These are phyloP conservation scores for Pollenia labialis DNA, from an alignment of 2,888 invertebrate genomes.

Conservation along the genomic window DNA sequence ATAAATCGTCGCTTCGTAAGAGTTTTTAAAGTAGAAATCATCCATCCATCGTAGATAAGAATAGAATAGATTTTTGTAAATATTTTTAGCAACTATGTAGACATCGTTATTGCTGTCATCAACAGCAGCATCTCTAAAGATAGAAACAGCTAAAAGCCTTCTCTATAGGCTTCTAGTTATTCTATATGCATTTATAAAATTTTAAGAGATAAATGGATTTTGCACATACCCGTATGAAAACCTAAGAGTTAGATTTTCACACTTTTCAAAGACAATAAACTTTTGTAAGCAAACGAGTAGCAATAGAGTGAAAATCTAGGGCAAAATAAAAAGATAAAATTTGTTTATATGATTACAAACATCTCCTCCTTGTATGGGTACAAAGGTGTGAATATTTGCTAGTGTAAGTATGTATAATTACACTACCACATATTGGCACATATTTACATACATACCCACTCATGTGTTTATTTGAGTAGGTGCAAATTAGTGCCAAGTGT, in stretches of 20 bases:
- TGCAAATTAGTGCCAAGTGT: constrained; percentile 51
- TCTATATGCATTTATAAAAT: background rate
- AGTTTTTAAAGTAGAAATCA: constrained; percentile 21
- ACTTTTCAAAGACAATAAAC: constrained; percentile 45
- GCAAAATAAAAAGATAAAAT: background rate
- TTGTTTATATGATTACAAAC: background rate
- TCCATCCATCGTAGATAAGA: background rate
- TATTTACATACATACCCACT: background rate
- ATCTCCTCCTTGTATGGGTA: background rate
- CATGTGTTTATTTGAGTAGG: background rate
- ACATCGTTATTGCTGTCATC: constrained; percentile 41
- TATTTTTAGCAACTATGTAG: constrained; percentile 56
- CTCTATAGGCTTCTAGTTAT: background rate
- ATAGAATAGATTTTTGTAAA: constrained; percentile 37
- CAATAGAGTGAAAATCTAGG: background rate
- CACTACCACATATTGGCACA: too few relatives aligned
- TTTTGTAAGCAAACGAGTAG: background rate
- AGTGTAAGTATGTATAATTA: background rate
- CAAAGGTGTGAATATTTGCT: background rate
- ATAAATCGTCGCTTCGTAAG: constrained; percentile 60
- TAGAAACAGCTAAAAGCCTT: constrained; percentile 10
- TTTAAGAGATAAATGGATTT: constrained; percentile 2
- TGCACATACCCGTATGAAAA: background rate
- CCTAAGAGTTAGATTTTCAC: constrained; percentile 41
- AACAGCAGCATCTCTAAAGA: constrained; percentile 1